Base-by-base conservation (phyloP, 1,140 invertebrate genomes). In the Bradynema listronoti region DNA sequence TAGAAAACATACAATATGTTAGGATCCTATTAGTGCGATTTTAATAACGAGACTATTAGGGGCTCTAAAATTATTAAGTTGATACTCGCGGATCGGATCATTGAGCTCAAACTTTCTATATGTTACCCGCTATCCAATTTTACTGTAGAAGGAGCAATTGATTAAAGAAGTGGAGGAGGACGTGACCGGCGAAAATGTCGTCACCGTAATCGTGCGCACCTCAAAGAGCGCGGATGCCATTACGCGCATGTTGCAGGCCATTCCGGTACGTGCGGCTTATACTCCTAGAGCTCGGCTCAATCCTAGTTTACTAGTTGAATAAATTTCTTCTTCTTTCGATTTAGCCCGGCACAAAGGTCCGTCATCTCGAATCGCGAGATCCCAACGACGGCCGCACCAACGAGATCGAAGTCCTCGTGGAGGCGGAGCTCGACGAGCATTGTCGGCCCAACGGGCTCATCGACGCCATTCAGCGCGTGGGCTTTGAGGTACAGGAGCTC, bases 311-410 rank as follows among this genome's bases (percentile, higher is more conserved):
- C 7, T 56, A 9, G 42, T 58, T 24, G 5, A 32, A 64, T 34
- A n/a, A n/a, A n/a, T n/a, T n/a, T n/a, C n/a, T n/a, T n/a, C n/a
- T n/a, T n/a, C n/a, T n/a, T n/a, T n/a, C n/a, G n/a, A 4, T 68
- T 22, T 36, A 73, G 71, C 47, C 53, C 29, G 59, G 56, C 14
- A 61, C 57, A 25, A 41, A 50, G 22, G 42, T 76, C 32, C 72
- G 77, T 39, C 73, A 76, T 53, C 54, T 76, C 32, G 73, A 76
- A 53, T 73, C 75, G n/a, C 66, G 73, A 7, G 73, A 76, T 32
- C 66, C 73, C 43, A 76, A 78, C 30, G 47, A 60, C 16, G 66
- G 64, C 56, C n/a, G 34, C 4, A 55, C 54, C 14, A 47, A 62
- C 27, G 42, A 61, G 11, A 69, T 76, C 33, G 73, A 76, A 51